A percentile compares a stretch with the other conserved stretches of the same genome.
Evolutionary conservation across 2,113 vertebrate species (phyloP).

Genomic region (Chaetodon auriga): DNA sequence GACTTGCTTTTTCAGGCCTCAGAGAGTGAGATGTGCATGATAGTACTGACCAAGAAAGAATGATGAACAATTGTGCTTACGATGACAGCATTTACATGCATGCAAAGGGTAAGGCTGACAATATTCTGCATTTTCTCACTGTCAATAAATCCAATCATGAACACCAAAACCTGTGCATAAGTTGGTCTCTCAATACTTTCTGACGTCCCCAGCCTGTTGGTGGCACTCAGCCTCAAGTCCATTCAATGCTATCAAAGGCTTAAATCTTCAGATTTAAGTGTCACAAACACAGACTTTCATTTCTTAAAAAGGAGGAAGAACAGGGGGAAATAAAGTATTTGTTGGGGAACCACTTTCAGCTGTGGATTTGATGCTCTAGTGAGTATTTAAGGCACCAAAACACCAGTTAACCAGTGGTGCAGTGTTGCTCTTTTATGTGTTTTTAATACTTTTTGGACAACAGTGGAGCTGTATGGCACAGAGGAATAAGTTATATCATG

Average conservation of each 20-base stretch:
- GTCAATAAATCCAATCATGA: not conserved
- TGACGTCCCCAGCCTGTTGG: not conserved
- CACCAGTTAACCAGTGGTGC: not conserved
- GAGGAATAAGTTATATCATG: not conserved
- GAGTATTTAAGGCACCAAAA: too few relatives aligned
- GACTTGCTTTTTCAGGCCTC: constrained; percentile 18
- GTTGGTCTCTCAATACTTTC: not conserved
- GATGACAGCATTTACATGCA: not conserved
- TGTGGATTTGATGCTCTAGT: not conserved
- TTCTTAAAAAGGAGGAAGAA: not conserved
- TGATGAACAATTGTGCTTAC: not conserved
- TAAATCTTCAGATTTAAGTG: not conserved
- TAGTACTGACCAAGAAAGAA: not conserved
- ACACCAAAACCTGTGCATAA: not conserved
- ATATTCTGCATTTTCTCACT: not conserved
- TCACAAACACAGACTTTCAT: not conserved
- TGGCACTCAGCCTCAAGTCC: not conserved
- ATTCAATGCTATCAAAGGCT: not conserved
- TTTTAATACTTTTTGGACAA: not conserved
- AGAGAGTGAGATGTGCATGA: not conserved
- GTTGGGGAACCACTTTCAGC: not conserved
- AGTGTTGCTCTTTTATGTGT: not conserved
- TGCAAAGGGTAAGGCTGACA: not conserved
- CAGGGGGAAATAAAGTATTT: not conserved
- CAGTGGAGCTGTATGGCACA: not conserved